These are phyloP conservation scores for Laothoe populi DNA, from an alignment of 2,888 invertebrate species.

Conservation along the genomic window DNA sequence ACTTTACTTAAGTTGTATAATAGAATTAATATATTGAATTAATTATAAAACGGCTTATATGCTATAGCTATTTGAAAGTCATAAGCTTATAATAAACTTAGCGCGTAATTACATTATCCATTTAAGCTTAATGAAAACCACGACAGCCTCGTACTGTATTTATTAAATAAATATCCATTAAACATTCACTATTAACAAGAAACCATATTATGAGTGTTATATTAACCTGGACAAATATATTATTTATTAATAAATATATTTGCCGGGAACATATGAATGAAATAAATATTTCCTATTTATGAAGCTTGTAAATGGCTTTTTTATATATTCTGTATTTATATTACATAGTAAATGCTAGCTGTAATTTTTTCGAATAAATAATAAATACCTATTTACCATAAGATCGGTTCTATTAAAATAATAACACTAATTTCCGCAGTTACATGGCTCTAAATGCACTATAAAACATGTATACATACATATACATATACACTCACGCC, in stretches of 20 bases:
- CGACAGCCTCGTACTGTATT: background rate
- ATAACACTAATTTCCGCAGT: too few relatives aligned
- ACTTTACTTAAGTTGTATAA: background rate
- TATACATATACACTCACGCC: too few relatives aligned
- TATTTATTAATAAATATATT: too few relatives aligned
- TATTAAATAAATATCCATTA: background rate
- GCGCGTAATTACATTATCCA: conserved; percentile 10
- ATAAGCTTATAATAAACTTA: conserved; percentile 17
- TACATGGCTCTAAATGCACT: too few relatives aligned
- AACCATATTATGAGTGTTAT: background rate
- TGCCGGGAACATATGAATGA: background rate
- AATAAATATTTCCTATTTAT: background rate
- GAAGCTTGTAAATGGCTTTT: too few relatives aligned
- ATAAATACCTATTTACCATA: too few relatives aligned
- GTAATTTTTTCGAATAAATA: too few relatives aligned
- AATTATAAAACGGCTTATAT: background rate
- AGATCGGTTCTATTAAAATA: too few relatives aligned
- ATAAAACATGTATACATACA: too few relatives aligned
- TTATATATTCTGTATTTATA: too few relatives aligned
- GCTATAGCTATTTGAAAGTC: background rate
- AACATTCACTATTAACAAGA: background rate
- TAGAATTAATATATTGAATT: conserved; percentile 2
- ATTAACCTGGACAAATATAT: background rate
- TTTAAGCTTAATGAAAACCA: conserved; percentile 17
- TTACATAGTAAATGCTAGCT: too few relatives aligned